Evolutionary conservation across 2,888 invertebrate genomes (phyloP), one percentile per base, ranked within the genome.

Genomic region (Glyphotaelius pellucidus): DNA sequence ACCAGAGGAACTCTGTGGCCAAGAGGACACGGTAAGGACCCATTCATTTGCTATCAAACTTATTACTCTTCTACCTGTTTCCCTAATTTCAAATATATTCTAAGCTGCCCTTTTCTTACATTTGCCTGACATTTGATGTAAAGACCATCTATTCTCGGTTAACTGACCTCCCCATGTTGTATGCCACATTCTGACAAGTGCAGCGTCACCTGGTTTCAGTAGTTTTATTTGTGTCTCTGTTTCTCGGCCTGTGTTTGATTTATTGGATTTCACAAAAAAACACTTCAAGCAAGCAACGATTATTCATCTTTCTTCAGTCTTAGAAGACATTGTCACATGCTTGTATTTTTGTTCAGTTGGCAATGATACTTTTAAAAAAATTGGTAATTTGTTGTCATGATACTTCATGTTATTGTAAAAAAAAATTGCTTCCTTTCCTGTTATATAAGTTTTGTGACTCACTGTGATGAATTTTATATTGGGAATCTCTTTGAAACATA

Each of bases 1-100:
- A 99, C 95, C 98, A 99, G 4, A 97, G 99, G 95, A 99, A 99
- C 96, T 98, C 99, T 92, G 98, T 99, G 90, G 99, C 99, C 14
- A 98, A 97, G 95, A 97, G 99, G 95, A 98, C 98, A 95, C 98
- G 99, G 98, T 98, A 95, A 96, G 96, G 81, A 52, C 32, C 31
- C 0, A 2, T 67, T 67, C 7, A n/a, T 67, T 67, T 4, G 25
- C n/a, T 52, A 67, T 67, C 9, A 25, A 52, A 67, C n/a, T 67
- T 67, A 67, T n/a, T 52, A 79, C 81, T n/a, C n/a, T 35, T 91
- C 89, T 0, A 3, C 81, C 3, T 81, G 85, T 85, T 90, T 15
- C 31, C 32, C 83, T 89, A 81, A 89, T 85, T 35, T 32, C 52
- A 90, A 32, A 1, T 25, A 79, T 86, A n/a, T 79, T 92, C 11